A percentile compares a stretch with the other conserved stretches of the same genome.
Conservation (phyloP, 1,140 invertebrate species). For the Ericerus pela region DNA sequence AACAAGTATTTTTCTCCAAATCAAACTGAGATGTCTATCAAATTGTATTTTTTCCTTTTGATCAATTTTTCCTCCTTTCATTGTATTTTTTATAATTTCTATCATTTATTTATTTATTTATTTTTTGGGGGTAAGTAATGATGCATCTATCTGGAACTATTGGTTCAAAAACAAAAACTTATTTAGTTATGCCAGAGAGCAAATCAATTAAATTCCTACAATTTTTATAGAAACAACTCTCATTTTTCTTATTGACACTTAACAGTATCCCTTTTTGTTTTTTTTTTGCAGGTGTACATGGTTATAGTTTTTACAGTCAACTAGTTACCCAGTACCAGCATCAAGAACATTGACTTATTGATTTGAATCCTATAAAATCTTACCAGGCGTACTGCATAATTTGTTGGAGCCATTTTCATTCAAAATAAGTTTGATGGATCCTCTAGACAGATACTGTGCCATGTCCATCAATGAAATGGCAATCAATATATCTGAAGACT, state of each 20-base stretch:
- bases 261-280: background rate
- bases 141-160: background rate
- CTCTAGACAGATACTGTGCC: background rate
- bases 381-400: background rate
- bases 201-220: background rate
- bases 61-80: no score
- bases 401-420: background rate
- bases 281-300: background rate
- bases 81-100: no score
- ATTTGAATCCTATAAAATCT: background rate
- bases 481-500: background rate
- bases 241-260: background rate
- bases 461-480: background rate
- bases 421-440: background rate
- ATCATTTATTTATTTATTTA: background rate
- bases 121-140: background rate
- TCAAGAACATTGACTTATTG: background rate
- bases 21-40: no score
- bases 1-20: no score
- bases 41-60: no score
- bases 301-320: background rate
- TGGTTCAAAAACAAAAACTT: background rate
- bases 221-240: background rate
- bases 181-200: background rate
- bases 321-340: background rate